These are phyloP conservation scores for Crotalus helleri DNA, from an alignment of 2,113 vertebrate species.

Conservation along the genomic window DNA sequence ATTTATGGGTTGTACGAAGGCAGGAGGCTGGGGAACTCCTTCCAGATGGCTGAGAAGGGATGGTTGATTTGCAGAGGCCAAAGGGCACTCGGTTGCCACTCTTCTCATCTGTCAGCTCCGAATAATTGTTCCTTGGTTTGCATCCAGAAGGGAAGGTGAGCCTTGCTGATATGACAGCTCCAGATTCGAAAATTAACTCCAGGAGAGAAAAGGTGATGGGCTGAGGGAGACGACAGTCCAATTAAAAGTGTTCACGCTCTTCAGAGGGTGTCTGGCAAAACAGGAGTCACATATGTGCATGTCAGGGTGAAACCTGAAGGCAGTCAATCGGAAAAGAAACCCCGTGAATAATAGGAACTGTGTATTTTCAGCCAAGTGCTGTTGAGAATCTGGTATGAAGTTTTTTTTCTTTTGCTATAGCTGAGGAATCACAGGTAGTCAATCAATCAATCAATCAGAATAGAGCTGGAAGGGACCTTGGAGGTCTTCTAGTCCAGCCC, in stretches of 20 bases:
- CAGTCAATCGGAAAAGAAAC: background rate
- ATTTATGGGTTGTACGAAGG: background rate
- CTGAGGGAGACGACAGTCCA: background rate
- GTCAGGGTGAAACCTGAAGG: background rate
- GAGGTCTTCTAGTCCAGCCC: too few species aligned
- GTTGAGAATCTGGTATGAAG: background rate
- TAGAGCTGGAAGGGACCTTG: too few species aligned
- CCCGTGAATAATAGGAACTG: background rate
- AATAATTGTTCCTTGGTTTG: background rate
- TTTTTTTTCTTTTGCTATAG: background rate
- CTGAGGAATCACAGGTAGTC: background rate
- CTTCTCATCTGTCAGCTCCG: background rate
- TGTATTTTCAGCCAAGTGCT: background rate
- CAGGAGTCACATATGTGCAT: too few species aligned
- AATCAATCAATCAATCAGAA: too few species aligned
- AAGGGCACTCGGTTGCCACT: background rate
- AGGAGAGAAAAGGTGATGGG: background rate
- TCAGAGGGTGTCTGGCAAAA: background rate
- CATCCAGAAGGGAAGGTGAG: background rate
- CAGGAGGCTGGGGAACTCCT: background rate
- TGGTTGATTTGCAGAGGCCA: background rate
- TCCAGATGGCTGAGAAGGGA: background rate
- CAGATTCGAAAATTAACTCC: background rate
- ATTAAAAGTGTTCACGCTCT: background rate
- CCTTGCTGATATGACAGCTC: background rate